These are phyloP conservation scores for Andrena chrysosceles DNA, from an alignment of 2,888 invertebrate genomes.

Conservation along the genomic window DNA sequence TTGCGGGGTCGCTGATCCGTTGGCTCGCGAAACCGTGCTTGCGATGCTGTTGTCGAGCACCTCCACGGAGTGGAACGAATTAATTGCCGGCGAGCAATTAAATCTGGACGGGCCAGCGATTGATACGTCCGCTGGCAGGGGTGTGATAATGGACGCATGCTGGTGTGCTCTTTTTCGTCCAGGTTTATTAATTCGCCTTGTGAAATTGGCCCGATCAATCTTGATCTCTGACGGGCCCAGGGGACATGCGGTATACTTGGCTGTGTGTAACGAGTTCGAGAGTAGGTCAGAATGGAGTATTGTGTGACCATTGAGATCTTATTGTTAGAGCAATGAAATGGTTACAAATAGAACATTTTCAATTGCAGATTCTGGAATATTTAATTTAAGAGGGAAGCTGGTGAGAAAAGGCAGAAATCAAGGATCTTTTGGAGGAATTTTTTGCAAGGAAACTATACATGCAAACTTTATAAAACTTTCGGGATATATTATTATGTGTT, in stretches of 20 bases:
- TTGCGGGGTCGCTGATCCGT: slow-evolving; percentile 36
- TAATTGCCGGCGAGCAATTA: slow-evolving; percentile 48
- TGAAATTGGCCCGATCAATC: slow-evolving; percentile 15
- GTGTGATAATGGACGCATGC: slow-evolving; percentile 4
- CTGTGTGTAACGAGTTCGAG: not conserved
- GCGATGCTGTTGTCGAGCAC: slow-evolving; percentile 17
- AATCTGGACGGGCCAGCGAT: slow-evolving; percentile 39
- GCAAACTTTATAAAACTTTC: no score
- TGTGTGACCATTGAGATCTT: not conserved
- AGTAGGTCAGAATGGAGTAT: slow-evolving; percentile 15
- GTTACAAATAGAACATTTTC: no score
- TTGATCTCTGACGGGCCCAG: not conserved
- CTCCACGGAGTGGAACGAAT: slow-evolving; percentile 24
- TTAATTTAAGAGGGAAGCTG: no score
- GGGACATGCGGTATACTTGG: not conserved
- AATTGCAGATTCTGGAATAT: no score
- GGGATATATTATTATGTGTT: no score
- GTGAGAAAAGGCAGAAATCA: no score
- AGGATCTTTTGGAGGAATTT: no score
- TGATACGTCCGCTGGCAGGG: slow-evolving; percentile 21
- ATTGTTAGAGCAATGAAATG: not conserved
- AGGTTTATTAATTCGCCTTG: slow-evolving; percentile 18
- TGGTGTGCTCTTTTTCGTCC: not conserved
- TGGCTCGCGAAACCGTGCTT: slow-evolving; percentile 7
- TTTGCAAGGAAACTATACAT: no score